Percentiles rank a stretch among this genome's conserved stretches.
Evolutionary conservation across 2,113 vertebrate species (phyloP).

Genomic region (Clarias macrocephalus): DNA sequence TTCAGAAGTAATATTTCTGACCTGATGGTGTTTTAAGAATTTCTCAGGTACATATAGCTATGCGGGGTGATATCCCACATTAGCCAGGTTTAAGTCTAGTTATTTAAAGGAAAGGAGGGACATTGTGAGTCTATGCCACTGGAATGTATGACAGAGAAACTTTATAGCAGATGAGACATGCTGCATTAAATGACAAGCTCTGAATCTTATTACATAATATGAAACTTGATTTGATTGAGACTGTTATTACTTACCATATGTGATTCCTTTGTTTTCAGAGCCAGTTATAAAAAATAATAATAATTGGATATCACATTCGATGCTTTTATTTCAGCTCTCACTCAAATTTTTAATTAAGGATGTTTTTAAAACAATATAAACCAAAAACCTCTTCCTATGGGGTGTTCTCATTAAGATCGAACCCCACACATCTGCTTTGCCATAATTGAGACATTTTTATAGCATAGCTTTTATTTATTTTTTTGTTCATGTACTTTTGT

Average conservation of each 20-base stretch:
- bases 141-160: conserved; percentile 4
- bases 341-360: not conserved
- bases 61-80: conserved; percentile 30
- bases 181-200: conserved; percentile 12
- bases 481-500: conserved; percentile 15
- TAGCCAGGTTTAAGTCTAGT: conserved; percentile 1
- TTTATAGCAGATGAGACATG: not conserved
- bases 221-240: conserved; percentile 9
- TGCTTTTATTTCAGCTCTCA: not conserved
- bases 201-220: conserved; percentile 11
- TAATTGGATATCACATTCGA: not conserved
- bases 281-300: not conserved
- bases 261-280: conserved; percentile 5
- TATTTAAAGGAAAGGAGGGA: not conserved
- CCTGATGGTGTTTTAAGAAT: conserved; percentile 36
- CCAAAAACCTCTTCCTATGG: conserved; percentile 1
- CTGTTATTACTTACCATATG: conserved; percentile 8
- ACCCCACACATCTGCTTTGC: not conserved
- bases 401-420: not conserved
- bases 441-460: conserved; percentile 16
- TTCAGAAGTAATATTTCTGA: conserved; percentile 1
- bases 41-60: conserved; percentile 51
- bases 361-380: conserved; percentile 25
- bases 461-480: conserved; percentile 4
- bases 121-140: not conserved